These are phyloP conservation scores for Agriopis leucophaearia DNA, from an alignment of 2,888 invertebrate genomes.

Conservation along the genomic window DNA sequence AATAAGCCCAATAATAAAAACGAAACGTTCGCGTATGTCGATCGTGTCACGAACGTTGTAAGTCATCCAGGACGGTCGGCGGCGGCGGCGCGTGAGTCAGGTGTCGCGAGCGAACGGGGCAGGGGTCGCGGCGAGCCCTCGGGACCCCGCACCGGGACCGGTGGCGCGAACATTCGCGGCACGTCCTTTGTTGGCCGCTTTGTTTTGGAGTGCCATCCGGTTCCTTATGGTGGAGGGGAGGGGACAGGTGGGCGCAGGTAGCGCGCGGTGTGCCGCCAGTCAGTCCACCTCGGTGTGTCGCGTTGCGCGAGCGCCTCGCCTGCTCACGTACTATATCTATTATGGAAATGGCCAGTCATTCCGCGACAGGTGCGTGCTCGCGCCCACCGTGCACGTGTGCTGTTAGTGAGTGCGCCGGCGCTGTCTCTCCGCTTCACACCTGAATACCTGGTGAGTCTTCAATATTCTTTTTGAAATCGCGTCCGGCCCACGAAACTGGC, in stretches of 20 bases:
- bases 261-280: conserved; percentile 75
- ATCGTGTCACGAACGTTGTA: conserved; percentile 50
- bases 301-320: conserved; percentile 79
- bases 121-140: conserved; percentile 63
- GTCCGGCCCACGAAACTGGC: conserved; percentile 57
- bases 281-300: conserved; percentile 79
- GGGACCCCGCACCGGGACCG: conserved; percentile 63
- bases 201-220: conserved; percentile 86
- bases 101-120: conserved; percentile 72
- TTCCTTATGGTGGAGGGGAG: conserved; percentile 83
- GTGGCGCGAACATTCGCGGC: conserved; percentile 84
- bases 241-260: conserved; percentile 85
- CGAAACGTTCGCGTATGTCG: conserved; percentile 50
- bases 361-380: conserved; percentile 84
- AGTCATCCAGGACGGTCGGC: conserved; percentile 53
- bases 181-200: conserved; percentile 86
- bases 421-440: conserved; percentile 62
- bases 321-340: conserved; percentile 69
- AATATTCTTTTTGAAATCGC: conserved; percentile 58
- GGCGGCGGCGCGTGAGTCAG: conserved; percentile 73
- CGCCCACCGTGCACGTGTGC: conserved; percentile 84
- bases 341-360: conserved; percentile 83
- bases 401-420: conserved; percentile 83
- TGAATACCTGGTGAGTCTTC: conserved; percentile 69
- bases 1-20: conserved; percentile 54